These are phyloP conservation scores for Tapirus terrestris DNA, from an alignment of 2,113 vertebrate species.

Conservation along the genomic window DNA sequence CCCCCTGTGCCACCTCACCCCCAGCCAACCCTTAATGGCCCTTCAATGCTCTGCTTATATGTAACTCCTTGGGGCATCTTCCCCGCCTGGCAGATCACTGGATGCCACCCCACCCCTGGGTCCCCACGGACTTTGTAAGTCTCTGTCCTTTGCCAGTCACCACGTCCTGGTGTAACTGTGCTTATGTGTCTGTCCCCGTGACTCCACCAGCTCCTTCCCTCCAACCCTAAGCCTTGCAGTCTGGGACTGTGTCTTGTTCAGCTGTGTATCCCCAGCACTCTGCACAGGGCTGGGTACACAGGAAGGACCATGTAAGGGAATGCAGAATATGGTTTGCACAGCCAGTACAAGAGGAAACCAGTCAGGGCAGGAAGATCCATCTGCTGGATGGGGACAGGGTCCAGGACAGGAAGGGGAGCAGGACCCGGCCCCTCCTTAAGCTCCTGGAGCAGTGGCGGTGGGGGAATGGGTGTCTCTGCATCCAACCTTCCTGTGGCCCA, in stretches of 20 bases:
- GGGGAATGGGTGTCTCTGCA: rapidly evolving
- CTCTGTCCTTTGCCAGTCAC: neutral
- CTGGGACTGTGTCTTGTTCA: neutral
- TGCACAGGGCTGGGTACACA: neutral
- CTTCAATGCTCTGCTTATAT: neutral
- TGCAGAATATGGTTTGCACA: no score
- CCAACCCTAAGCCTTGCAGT: neutral
- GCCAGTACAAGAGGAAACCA: neutral
- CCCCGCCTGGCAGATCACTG: neutral
- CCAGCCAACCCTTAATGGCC: neutral
- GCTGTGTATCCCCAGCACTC: neutral
- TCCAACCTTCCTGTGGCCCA: neutral
- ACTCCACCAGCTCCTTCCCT: neutral
- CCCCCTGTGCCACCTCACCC: no score
- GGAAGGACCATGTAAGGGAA: neutral
- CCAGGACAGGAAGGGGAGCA: neutral
- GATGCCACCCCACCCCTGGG: no score
- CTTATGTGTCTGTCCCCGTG: neutral
- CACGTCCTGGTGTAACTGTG: neutral
- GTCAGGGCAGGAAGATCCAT: neutral
- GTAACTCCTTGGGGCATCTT: neutral
- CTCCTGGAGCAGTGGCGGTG: neutral
- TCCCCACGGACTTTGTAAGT: neutral
- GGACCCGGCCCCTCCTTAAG: neutral
- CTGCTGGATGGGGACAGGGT: neutral